These are phyloP conservation scores for Trichosurus vulpecula DNA, from an alignment of 2,797 vertebrate genomes.

Conservation along the genomic window DNA sequence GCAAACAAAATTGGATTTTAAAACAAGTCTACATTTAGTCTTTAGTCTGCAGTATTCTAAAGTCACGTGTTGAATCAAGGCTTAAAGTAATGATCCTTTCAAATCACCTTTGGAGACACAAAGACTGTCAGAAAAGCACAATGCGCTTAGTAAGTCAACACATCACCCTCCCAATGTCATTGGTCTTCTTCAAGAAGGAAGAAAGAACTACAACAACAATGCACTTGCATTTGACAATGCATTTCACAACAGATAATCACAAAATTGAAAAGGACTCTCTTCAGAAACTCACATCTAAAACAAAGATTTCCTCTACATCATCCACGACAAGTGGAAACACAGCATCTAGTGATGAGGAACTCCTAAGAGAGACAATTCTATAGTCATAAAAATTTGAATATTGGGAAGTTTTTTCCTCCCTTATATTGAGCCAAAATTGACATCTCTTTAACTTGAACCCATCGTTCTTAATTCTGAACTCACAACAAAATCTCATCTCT, in stretches of 20 bases:
- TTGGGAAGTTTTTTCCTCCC: not conserved
- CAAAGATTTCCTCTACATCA: not conserved
- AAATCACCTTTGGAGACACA: not conserved
- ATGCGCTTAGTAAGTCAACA: not conserved
- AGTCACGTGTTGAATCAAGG: not conserved
- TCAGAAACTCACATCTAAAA: not conserved
- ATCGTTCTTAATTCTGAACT: not conserved
- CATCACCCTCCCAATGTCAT: not conserved
- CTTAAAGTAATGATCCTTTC: not conserved
- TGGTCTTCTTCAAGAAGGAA: not conserved
- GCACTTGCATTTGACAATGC: not conserved
- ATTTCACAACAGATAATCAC: not conserved
- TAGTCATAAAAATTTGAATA: not conserved
- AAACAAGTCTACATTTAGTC: slow-evolving; percentile 20
- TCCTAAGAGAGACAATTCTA: not conserved
- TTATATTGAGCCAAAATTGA: not conserved
- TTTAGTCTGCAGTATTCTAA: not conserved
- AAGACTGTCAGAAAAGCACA: not conserved
- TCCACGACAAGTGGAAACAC: not conserved
- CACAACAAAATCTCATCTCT: not conserved
- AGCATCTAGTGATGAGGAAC: not conserved
- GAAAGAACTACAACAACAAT: not conserved
- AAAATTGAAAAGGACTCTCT: not conserved
- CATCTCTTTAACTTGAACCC: not conserved
- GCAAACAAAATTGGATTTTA: not conserved